Evolutionary conservation across 2,113 vertebrate species (phyloP).

Genomic region (Hemibagrus wyckioides): DNA sequence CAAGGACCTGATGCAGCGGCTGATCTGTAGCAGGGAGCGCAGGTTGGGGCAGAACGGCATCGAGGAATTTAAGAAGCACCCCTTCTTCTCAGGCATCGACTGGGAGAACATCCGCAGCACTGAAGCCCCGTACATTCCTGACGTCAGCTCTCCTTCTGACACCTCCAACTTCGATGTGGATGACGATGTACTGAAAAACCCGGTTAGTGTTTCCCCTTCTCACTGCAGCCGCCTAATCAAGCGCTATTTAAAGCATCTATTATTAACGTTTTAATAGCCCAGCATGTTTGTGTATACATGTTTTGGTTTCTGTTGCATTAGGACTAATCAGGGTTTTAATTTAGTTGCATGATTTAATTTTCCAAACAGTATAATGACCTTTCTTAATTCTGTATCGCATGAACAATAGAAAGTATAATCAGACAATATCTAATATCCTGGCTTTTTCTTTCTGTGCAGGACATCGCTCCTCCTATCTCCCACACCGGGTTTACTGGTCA

Average conservation of each 20-base stretch:
- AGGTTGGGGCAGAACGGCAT: conserved; percentile 90
- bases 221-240: neutral
- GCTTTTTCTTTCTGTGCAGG: conserved; percentile 68
- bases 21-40: conserved; percentile 89
- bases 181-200: conserved; percentile 91
- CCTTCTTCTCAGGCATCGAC: conserved; percentile 88
- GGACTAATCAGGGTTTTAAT: neutral
- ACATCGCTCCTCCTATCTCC: conserved; percentile 84
- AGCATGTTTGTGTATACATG: neutral
- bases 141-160: conserved; percentile 97
- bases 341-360: neutral
- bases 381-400: neutral
- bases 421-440: neutral
- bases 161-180: conserved; percentile 98
- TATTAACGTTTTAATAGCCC: neutral
- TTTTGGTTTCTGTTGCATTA: neutral
- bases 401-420: neutral
- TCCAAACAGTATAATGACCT: neutral
- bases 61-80: conserved; percentile 89
- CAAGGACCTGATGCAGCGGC: conserved; percentile 92
- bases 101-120: conserved; percentile 92
- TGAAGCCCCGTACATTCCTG: conserved; percentile 94
- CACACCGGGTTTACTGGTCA: conserved; percentile 93
- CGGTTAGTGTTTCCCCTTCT: conserved; percentile 73
- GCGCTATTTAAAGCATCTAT: neutral